A percentile compares a stretch with the other conserved stretches of the same genome.
phyloP scores from a whole-genome alignment of 2,888 invertebrate genomes.

The Ptilodon capucinus region DNA sequence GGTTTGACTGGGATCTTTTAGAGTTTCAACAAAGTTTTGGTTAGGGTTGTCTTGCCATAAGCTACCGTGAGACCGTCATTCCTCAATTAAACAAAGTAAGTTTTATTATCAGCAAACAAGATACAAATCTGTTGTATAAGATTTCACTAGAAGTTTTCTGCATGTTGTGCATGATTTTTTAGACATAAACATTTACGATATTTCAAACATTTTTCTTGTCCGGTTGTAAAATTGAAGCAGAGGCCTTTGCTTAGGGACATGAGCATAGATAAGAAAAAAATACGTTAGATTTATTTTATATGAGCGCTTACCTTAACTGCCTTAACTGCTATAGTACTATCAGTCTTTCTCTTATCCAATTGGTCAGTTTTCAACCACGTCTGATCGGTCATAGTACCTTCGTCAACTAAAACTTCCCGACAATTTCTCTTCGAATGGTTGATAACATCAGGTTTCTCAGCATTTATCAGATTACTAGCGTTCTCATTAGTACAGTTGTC shows the following conservation, averaged over 20 bases:
- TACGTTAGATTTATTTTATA: not conserved
- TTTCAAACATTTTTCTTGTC: too few species aligned
- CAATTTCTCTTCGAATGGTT: constrained; percentile 65
- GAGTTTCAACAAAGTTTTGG: not conserved
- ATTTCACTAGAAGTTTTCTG: too few species aligned
- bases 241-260: too few species aligned
- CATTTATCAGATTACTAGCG: constrained; percentile 64
- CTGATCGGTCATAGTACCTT: constrained; percentile 62
- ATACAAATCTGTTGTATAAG: too few species aligned
- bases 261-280: too few species aligned
- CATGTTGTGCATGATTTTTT: too few species aligned
- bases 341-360: constrained; percentile 62
- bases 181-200: too few species aligned
- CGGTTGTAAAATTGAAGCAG: too few species aligned
- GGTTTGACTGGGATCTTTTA: not conserved
- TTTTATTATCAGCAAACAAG: too few species aligned
- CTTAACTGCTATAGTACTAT: constrained; percentile 59
- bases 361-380: constrained; percentile 52
- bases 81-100: too few species aligned
- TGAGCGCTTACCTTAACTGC: constrained; percentile 56
- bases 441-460: constrained; percentile 67
- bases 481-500: constrained; percentile 76
- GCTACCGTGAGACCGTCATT: too few species aligned
- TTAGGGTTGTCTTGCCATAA: too few species aligned
- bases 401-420: constrained; percentile 61